Evolutionary conservation across 30 jellyfish, hydroid and myxozoan genomes (phyloP).

Genomic region (Morbakka virulenta): DNA sequence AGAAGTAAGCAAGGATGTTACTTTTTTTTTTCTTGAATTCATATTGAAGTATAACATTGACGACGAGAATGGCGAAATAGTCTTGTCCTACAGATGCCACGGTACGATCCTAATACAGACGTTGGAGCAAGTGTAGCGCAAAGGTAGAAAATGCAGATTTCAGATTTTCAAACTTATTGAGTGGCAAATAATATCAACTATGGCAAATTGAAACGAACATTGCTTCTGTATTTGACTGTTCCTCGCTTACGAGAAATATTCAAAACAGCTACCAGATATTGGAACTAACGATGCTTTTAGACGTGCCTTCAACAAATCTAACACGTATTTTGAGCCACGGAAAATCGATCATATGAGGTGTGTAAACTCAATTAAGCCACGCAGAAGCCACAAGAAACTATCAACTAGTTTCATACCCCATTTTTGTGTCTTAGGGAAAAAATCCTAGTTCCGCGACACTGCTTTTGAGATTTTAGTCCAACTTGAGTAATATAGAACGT

Average conservation of each 20-base stretch:
- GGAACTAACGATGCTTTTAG: slow-evolving; percentile 10
- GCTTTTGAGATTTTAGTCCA: slow-evolving; percentile 15
- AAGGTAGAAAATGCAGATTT: slow-evolving; percentile 2
- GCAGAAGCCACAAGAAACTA: slow-evolving; percentile 26
- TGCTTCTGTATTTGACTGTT: slow-evolving; percentile 11
- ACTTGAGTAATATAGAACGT: not conserved
- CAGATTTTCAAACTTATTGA: not conserved
- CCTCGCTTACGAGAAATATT: slow-evolving; percentile 34
- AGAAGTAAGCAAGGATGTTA: too few species aligned
- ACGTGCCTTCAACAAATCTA: slow-evolving; percentile 10
- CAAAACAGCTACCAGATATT: slow-evolving; percentile 33
- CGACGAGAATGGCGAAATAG: too few species aligned
- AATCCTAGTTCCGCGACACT: too few species aligned
- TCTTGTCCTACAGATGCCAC: too few species aligned
- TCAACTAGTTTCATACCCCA: slow-evolving; percentile 27
- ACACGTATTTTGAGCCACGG: slow-evolving; percentile 30
- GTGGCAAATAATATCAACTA: not conserved
- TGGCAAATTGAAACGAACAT: not conserved
- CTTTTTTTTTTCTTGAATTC: too few species aligned
- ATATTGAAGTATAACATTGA: too few species aligned
- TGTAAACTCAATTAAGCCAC: slow-evolving; percentile 23
- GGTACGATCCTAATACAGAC: slow-evolving; percentile 19
- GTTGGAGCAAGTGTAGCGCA: slow-evolving; percentile 29
- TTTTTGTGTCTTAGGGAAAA: slow-evolving; percentile 22
- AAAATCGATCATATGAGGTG: slow-evolving; percentile 17